Evolutionary conservation across 2,888 invertebrate genomes (phyloP).

Genomic region (Conchocele bisecta): DNA sequence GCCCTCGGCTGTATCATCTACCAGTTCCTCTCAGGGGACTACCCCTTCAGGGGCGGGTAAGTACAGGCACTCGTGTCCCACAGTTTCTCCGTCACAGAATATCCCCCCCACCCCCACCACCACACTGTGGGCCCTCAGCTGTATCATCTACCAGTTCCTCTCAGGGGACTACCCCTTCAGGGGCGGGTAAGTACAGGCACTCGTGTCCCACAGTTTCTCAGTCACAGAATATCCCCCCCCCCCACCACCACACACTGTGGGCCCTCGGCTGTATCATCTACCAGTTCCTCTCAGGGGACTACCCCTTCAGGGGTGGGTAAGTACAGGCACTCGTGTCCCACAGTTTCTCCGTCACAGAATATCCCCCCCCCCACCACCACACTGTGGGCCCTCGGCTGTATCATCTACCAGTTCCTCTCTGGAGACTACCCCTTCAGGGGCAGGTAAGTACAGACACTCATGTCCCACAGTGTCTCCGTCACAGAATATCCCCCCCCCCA

Average conservation of each 20-base stretch:
- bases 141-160: slow-evolving; percentile 98
- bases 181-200: slow-evolving; percentile 84
- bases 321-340: too few relatives aligned
- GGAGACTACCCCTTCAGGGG: slow-evolving; percentile 96
- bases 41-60: slow-evolving; percentile 92
- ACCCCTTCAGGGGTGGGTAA: slow-evolving; percentile 92
- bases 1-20: slow-evolving; percentile 98
- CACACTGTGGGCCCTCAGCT: slow-evolving; percentile 99
- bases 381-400: slow-evolving; percentile 99
- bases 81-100: too few relatives aligned
- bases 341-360: too few relatives aligned
- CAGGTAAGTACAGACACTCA: slow-evolving; percentile 84
- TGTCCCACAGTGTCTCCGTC: too few relatives aligned
- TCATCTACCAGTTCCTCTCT: slow-evolving; percentile 97
- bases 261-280: slow-evolving; percentile 98
- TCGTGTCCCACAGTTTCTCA: too few relatives aligned
- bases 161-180: slow-evolving; percentile 96
- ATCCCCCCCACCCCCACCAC: too few relatives aligned
- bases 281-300: slow-evolving; percentile 97
- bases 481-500: too few relatives aligned
- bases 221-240: too few relatives aligned
- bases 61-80: too few relatives aligned
- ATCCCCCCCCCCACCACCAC: too few relatives aligned
- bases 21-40: slow-evolving; percentile 97
- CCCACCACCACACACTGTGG: too few relatives aligned